phyloP scores from a whole-genome alignment of 2,888 invertebrate species.

The Amiota mariae region DNA sequence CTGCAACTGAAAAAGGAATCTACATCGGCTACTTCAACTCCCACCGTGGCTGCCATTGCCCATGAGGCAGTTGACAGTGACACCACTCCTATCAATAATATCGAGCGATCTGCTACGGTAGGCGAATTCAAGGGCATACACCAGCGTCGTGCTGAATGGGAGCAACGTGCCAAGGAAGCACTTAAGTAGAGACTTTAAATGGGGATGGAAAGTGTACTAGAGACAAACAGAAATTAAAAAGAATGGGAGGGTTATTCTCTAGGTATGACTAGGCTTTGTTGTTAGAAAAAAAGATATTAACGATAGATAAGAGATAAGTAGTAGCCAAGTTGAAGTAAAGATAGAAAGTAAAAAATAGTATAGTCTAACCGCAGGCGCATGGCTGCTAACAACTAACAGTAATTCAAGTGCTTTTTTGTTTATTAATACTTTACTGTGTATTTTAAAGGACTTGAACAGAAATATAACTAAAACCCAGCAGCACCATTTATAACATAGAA shows the following conservation, averaged over 20 bases:
- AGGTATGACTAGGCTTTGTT: too few relatives aligned
- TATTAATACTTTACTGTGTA: conserved; percentile 45
- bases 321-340: not conserved
- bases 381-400: conserved; percentile 42
- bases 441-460: conserved; percentile 14
- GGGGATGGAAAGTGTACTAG: too few relatives aligned
- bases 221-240: too few relatives aligned
- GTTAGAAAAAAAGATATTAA: too few relatives aligned
- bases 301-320: too few relatives aligned
- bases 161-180: conserved; percentile 82
- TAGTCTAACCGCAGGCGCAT: conserved; percentile 11
- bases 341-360: not conserved
- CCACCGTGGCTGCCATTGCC: conserved; percentile 50
- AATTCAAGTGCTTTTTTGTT: conserved; percentile 53
- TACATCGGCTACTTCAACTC: conserved; percentile 39
- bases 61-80: conserved; percentile 5
- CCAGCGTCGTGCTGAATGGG: conserved; percentile 85
- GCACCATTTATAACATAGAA: not conserved
- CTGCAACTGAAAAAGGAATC: conserved; percentile 49
- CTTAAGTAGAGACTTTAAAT: conserved; percentile 58
- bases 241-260: too few relatives aligned
- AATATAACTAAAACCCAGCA: not conserved
- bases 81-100: conserved; percentile 53
- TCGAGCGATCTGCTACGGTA: conserved; percentile 70
- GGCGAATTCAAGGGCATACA: conserved; percentile 81